Conservation (phyloP, 2,888 invertebrate species). For the Aleiodes testaceus region DNA sequence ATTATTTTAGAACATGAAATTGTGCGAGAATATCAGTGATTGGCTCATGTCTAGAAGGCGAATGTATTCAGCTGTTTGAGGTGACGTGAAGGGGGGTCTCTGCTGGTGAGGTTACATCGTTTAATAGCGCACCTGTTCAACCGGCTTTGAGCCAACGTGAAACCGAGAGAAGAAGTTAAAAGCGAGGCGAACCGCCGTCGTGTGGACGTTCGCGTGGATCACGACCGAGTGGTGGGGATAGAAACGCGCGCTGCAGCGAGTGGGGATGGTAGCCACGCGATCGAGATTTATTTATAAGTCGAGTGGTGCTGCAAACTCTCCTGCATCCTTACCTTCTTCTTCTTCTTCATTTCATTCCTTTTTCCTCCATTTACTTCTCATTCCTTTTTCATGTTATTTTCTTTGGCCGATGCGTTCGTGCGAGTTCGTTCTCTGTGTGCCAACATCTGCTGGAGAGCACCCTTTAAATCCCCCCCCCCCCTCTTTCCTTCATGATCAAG, state of each 20-base stretch:
- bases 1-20: too few relatives aligned
- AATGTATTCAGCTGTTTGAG: background rate
- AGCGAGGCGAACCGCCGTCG: conserved; percentile 42
- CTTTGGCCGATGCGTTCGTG: conserved; percentile 2
- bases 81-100: background rate
- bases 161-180: conserved; percentile 22
- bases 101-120: conserved; percentile 40
- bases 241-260: conserved; percentile 41
- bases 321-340: conserved; percentile 43
- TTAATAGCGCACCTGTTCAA: conserved; percentile 55
- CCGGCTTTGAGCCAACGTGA: conserved; percentile 47
- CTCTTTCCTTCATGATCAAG: background rate
- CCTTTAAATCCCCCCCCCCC: background rate
- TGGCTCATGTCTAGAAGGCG: too few relatives aligned
- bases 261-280: conserved; percentile 72
- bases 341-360: conserved; percentile 45
- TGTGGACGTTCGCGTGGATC: conserved; percentile 55
- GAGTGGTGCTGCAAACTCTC: conserved; percentile 52
- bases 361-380: conserved; percentile 46
- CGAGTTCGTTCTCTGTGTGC: conserved; percentile 20
- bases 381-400: conserved; percentile 35
- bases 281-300: conserved; percentile 73
- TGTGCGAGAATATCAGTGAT: too few relatives aligned
- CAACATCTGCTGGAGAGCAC: conserved; percentile 10
- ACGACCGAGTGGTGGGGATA: conserved; percentile 44